A percentile compares a stretch with the other conserved stretches of the same genome.
phyloP scores from a whole-genome alignment of 2,113 vertebrate genomes.

The Pandion haliaetus region DNA sequence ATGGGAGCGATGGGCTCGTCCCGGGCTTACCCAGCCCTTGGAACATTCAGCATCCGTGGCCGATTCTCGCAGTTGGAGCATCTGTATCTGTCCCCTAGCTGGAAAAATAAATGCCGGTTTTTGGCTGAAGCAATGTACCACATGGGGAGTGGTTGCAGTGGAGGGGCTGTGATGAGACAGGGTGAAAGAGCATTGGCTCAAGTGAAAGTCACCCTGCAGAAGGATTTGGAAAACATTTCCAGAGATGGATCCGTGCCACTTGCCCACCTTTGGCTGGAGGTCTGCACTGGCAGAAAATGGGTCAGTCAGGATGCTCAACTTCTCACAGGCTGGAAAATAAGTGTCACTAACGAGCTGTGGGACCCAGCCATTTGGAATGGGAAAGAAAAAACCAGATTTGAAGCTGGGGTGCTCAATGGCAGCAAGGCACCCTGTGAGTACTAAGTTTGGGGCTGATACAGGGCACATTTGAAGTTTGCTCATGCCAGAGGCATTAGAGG shows the following conservation, averaged over 20 bases:
- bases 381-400: neutral
- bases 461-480: accelerated
- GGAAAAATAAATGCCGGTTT: neutral
- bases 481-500: neutral
- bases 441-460: neutral
- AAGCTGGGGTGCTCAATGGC: neutral
- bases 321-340: neutral
- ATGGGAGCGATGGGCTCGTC: neutral
- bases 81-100: neutral
- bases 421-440: neutral
- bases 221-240: neutral
- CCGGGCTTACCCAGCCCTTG: neutral
- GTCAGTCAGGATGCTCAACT: neutral
- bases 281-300: neutral
- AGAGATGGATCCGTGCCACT: neutral
- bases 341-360: accelerated
- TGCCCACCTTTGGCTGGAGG: neutral
- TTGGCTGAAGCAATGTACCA: neutral
- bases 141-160: neutral
- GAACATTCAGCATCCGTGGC: neutral
- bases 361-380: neutral
- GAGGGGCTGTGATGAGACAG: neutral
- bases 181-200: accelerated
- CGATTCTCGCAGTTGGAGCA: accelerated
- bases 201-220: neutral